Evolutionary conservation across 2,797 vertebrate genomes (phyloP).

Genomic region (Fratercula arctica): DNA sequence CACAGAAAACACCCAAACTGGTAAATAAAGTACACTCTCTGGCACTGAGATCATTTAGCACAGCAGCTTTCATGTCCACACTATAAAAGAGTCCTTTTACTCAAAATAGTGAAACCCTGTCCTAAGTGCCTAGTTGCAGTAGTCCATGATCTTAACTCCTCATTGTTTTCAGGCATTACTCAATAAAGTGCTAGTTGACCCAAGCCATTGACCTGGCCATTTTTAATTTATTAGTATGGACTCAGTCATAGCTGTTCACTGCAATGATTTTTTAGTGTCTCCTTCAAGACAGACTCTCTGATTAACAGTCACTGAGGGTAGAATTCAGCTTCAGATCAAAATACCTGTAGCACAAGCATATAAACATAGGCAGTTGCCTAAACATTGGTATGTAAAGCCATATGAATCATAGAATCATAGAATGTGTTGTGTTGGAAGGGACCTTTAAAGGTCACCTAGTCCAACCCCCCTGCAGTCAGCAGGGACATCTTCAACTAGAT

Average conservation of each 20-base stretch:
- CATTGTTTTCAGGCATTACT: neutral
- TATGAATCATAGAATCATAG: no score
- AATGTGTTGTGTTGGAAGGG: no score
- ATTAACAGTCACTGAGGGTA: neutral
- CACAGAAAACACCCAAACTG: neutral
- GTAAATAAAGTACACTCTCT: neutral
- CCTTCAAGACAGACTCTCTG: neutral
- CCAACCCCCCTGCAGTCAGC: no score
- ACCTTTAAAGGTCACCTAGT: no score
- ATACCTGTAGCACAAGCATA: neutral
- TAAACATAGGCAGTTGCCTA: neutral
- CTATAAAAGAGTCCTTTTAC: neutral
- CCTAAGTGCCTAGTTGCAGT: neutral
- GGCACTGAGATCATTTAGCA: neutral
- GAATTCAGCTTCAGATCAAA: neutral
- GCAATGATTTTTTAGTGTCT: conserved; percentile 19
- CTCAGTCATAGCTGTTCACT: neutral
- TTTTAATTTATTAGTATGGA: conserved; percentile 18
- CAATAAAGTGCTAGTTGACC: neutral
- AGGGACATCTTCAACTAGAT: no score
- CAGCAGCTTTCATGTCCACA: neutral
- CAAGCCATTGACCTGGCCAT: neutral
- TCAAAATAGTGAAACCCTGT: neutral
- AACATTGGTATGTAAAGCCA: neutral
- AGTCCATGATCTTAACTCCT: neutral